Evolutionary conservation across 2,113 vertebrate genomes (phyloP).

Genomic region (Ahaetulla prasina): DNA sequence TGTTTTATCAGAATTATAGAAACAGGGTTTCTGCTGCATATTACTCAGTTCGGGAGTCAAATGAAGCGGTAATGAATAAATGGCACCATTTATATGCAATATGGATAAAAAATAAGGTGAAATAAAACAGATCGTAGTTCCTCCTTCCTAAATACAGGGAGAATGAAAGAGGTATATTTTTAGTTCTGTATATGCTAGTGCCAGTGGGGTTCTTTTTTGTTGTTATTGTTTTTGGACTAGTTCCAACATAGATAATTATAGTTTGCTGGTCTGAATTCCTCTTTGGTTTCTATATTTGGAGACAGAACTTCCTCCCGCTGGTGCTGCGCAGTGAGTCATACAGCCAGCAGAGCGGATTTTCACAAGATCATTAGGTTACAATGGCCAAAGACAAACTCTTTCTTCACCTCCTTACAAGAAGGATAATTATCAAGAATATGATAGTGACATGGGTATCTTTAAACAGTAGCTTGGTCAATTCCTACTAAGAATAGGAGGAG

Average conservation of each 20-base stretch:
- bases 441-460: background rate
- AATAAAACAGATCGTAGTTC: background rate
- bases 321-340: background rate
- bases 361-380: background rate
- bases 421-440: background rate
- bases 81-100: background rate
- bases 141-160: background rate
- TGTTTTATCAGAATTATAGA: background rate
- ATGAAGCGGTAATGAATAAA: background rate
- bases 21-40: background rate
- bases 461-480: background rate
- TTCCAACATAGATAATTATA: accelerated
- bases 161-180: background rate
- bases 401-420: background rate
- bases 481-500: background rate
- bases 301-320: background rate
- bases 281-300: background rate
- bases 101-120: background rate
- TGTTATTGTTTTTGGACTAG: background rate
- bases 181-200: background rate
- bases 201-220: background rate
- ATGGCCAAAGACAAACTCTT: background rate
- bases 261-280: background rate
- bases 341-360: background rate
- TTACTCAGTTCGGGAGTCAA: background rate